These are phyloP conservation scores for Drosophila flavopinicola DNA, from an alignment of 2,888 invertebrate species.

Conservation along the genomic window DNA sequence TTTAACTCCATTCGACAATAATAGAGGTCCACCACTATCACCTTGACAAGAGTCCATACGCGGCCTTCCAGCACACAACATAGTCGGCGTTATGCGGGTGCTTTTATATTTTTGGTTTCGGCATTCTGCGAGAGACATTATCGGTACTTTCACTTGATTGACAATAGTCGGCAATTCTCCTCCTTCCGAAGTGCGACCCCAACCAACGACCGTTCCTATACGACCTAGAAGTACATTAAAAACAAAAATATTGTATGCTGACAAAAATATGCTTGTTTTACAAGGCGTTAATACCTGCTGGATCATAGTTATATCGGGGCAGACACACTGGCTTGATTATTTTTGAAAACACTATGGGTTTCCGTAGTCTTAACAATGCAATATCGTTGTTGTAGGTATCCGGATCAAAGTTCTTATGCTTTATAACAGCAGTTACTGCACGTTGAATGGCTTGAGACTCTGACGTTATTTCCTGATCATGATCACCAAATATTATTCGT, in stretches of 20 bases:
- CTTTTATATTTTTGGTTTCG: slow-evolving; percentile 93
- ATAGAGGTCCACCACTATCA: slow-evolving; percentile 93
- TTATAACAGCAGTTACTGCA: slow-evolving; percentile 90
- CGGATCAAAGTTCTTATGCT: slow-evolving; percentile 93
- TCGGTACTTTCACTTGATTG: slow-evolving; percentile 93
- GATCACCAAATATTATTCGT: slow-evolving; percentile 92
- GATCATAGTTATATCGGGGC: slow-evolving; percentile 85
- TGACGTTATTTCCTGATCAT: slow-evolving; percentile 91
- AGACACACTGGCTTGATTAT: slow-evolving; percentile 89
- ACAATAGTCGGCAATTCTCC: slow-evolving; percentile 91
- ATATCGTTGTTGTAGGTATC: slow-evolving; percentile 95
- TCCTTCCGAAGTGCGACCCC: slow-evolving; percentile 93
- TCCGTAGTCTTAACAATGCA: slow-evolving; percentile 90
- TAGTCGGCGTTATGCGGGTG: slow-evolving; percentile 91
- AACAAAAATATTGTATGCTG: not conserved
- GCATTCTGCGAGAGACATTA: slow-evolving; percentile 91
- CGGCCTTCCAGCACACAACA: slow-evolving; percentile 93
- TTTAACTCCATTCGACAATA: slow-evolving; percentile 90
- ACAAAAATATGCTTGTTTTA: not conserved
- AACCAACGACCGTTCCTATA: slow-evolving; percentile 91
- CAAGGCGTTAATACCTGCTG: slow-evolving; percentile 85
- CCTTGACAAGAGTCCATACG: slow-evolving; percentile 94
- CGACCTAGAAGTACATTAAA: slow-evolving; percentile 70
- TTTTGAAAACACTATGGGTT: slow-evolving; percentile 90
- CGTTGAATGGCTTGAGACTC: slow-evolving; percentile 93